Percentiles rank a stretch among this genome's conserved stretches.
Conservation (phyloP, 2,888 invertebrate genomes). For the Pseudolycoriella hygida region DNA sequence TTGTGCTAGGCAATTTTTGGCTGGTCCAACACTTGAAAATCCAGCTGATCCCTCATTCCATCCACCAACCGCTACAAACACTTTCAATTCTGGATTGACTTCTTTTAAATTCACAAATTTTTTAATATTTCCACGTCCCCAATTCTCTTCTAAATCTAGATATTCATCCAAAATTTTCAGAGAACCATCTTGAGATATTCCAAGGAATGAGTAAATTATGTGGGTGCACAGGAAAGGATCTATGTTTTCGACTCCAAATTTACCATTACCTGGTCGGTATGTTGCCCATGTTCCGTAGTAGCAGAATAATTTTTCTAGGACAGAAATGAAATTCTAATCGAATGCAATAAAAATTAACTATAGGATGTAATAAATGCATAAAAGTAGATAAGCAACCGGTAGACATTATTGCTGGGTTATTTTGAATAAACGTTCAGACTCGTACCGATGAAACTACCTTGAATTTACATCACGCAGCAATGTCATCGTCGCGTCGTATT, state of each 20-base stretch:
- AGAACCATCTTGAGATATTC: constrained; percentile 35
- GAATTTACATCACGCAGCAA: no score
- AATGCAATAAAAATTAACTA: no score
- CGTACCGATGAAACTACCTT: no score
- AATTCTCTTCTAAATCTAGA: constrained; percentile 43
- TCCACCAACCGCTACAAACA: constrained; percentile 69
- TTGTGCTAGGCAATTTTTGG: background rate
- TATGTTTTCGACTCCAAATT: constrained; percentile 45
- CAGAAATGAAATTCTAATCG: background rate
- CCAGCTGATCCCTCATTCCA: constrained; percentile 78
- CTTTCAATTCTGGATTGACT: constrained; percentile 27
- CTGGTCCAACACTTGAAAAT: constrained; percentile 35
- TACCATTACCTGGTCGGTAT: constrained; percentile 44
- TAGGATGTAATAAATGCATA: no score
- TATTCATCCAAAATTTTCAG: constrained; percentile 39
- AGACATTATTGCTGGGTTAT: no score
- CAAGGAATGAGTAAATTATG: constrained; percentile 54
- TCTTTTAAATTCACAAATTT: constrained; percentile 26
- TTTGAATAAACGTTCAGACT: no score
- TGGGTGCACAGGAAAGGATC: constrained; percentile 56
- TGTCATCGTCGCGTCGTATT: no score
- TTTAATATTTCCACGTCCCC: constrained; percentile 30
- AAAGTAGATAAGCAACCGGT: no score
- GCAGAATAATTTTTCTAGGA: constrained; percentile 36
- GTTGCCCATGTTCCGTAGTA: constrained; percentile 64